Evolutionary conservation across 1,140 invertebrate species (phyloP).

Genomic region (Vollenhovia emeryi): DNA sequence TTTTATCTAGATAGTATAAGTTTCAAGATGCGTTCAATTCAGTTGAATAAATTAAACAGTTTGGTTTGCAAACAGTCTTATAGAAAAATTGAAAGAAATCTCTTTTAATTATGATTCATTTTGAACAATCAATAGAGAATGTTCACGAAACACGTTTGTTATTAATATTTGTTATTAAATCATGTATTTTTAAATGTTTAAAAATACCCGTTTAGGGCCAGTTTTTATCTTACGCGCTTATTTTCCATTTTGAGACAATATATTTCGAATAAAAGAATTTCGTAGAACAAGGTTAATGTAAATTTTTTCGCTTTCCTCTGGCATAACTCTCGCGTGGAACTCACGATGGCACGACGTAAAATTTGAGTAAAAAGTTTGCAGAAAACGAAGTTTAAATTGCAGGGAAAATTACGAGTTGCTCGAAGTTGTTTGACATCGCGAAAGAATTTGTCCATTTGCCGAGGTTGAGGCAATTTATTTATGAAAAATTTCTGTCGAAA

Average conservation of each 20-base stretch:
- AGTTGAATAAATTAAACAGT: background rate
- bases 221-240: background rate
- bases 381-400: conserved; percentile 48
- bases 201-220: background rate
- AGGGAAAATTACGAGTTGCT: conserved; percentile 40
- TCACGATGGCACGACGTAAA: conserved; percentile 30
- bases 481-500: conserved; percentile 15
- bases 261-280: conserved; percentile 32
- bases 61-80: background rate
- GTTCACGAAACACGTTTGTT: background rate
- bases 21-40: background rate
- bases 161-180: background rate
- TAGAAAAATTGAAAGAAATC: background rate
- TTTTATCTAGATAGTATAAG: background rate
- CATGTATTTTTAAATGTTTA: background rate
- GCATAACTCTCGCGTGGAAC: conserved; percentile 27
- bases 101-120: background rate
- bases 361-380: conserved; percentile 46
- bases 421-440: conserved; percentile 28
- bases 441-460: conserved; percentile 36
- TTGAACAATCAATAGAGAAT: background rate
- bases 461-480: conserved; percentile 30
- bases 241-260: background rate
- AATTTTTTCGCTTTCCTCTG: conserved; percentile 21
- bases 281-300: conserved; percentile 14